Evolutionary conservation across 2,113 vertebrate species (phyloP).

Genomic region (Megaceryle torquata): DNA sequence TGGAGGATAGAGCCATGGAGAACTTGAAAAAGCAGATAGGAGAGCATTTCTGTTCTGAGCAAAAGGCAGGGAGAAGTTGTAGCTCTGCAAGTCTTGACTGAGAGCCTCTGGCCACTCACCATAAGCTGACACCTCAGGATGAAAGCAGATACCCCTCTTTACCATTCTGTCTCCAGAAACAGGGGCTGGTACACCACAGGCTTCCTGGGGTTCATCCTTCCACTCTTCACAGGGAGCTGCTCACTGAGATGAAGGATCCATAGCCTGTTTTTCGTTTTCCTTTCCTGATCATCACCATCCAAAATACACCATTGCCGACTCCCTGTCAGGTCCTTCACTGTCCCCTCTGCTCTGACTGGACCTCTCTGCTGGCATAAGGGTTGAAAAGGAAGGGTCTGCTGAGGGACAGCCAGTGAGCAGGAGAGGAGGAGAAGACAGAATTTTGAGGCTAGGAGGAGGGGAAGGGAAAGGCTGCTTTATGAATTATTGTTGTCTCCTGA

Average conservation of each 20-base stretch:
- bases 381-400: neutral
- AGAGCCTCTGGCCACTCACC: neutral
- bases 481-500: neutral
- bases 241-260: neutral
- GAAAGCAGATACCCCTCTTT: neutral
- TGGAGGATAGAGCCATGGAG: neutral
- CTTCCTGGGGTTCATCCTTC: neutral
- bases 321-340: neutral
- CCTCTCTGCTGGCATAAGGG: neutral
- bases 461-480: neutral
- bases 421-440: neutral
- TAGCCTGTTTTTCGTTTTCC: neutral
- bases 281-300: neutral
- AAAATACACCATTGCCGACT: neutral
- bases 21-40: neutral
- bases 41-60: neutral
- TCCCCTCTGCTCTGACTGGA: accelerated
- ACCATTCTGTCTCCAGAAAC: neutral
- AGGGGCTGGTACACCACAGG: neutral
- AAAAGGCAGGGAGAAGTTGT: neutral
- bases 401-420: neutral
- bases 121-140: neutral
- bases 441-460: neutral
- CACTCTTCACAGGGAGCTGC: neutral
- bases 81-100: neutral